Conservation (phyloP, 2,888 invertebrate species). For the Baronia brevicornis region DNA sequence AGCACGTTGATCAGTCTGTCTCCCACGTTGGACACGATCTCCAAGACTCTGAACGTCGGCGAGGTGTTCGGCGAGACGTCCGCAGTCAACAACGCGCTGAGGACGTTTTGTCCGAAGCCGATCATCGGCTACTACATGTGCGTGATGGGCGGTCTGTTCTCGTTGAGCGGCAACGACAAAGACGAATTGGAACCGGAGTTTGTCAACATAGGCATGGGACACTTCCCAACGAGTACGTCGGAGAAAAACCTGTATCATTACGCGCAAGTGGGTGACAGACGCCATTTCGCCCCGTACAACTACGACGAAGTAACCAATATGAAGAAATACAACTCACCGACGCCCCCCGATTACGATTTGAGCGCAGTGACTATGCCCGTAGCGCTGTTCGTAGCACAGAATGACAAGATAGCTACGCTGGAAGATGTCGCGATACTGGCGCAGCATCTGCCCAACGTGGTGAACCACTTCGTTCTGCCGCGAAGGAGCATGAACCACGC, state of each 20-base stretch:
- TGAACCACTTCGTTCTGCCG: slow-evolving; percentile 20
- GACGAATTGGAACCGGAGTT: slow-evolving; percentile 24
- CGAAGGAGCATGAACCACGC: slow-evolving; percentile 24
- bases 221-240: slow-evolving; percentile 28
- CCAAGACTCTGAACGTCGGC: slow-evolving; percentile 15
- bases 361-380: slow-evolving; percentile 23
- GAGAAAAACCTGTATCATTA: slow-evolving; percentile 30
- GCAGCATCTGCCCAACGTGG: slow-evolving; percentile 25
- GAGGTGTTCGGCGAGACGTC: slow-evolving; percentile 19
- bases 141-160: slow-evolving; percentile 11
- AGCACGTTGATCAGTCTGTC: slow-evolving; percentile 29
- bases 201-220: slow-evolving; percentile 19
- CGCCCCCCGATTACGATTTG: slow-evolving; percentile 30
- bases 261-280: slow-evolving; percentile 23
- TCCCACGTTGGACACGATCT: slow-evolving; percentile 45
- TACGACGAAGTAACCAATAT: slow-evolving; percentile 23
- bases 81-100: neutral
- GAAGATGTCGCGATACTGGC: slow-evolving; percentile 22
- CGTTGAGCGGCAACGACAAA: slow-evolving; percentile 18
- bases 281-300: slow-evolving; percentile 24
- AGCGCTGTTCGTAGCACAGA: slow-evolving; percentile 22
- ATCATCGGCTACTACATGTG: slow-evolving; percentile 16
- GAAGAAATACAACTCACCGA: slow-evolving; percentile 18
- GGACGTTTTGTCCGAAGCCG: slow-evolving; percentile 14
- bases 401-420: slow-evolving; percentile 25